phyloP scores from a whole-genome alignment of 1,140 invertebrate species.

The Trachelipus rathkii region DNA sequence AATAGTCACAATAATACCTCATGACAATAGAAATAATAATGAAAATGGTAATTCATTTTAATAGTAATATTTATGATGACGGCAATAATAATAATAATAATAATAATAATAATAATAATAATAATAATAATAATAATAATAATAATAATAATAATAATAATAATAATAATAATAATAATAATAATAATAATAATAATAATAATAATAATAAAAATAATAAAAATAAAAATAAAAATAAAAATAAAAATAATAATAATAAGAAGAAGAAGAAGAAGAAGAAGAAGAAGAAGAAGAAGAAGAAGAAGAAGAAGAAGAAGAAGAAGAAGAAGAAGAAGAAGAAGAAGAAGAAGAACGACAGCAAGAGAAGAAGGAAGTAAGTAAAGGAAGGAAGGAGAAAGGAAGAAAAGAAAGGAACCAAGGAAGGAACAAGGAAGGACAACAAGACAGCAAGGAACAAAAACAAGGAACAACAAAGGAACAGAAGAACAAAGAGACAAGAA shows the following conservation, averaged over 20 bases:
- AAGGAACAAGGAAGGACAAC: not conserved
- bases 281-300: conserved; percentile 4
- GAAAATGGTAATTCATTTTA: too few relatives aligned
- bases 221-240: not conserved
- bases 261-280: too few relatives aligned
- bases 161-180: too few relatives aligned
- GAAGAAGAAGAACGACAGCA: not conserved
- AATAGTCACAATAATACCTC: too few relatives aligned
- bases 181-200: not conserved
- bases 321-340: not conserved
- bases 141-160: too few relatives aligned
- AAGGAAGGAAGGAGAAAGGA: too few relatives aligned
- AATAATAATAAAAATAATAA: not conserved
- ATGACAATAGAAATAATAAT: too few relatives aligned
- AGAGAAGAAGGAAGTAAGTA: too few relatives aligned
- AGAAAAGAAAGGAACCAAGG: not conserved
- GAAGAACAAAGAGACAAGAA: not conserved
- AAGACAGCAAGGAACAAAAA: not conserved
- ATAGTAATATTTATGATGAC: too few relatives aligned
- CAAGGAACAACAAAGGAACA: not conserved
- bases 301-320: not conserved
- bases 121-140: too few relatives aligned
- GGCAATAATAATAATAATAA: too few relatives aligned
- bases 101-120: too few relatives aligned
- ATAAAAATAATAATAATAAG: not conserved